These are phyloP conservation scores for Poeciliopsis gracilis DNA, from an alignment of 2,797 vertebrate genomes.

Conservation along the genomic window DNA sequence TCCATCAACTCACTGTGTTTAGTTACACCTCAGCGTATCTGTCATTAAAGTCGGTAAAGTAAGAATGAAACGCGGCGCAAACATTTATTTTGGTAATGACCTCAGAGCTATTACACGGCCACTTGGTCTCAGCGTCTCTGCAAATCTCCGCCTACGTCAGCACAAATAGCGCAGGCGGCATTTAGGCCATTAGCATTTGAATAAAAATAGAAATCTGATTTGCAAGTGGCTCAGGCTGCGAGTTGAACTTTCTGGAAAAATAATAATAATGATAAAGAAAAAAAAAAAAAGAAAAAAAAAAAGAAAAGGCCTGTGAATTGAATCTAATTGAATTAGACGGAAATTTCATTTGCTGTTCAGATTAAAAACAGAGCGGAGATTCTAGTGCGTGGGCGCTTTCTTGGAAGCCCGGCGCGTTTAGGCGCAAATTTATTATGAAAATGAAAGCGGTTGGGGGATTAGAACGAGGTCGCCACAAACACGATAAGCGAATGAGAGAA, in stretches of 20 bases:
- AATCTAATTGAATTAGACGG: constrained; percentile 3
- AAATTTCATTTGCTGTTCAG: constrained; percentile 9
- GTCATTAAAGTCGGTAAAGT: neutral
- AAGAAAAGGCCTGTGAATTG: neutral
- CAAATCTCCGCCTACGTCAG: constrained; percentile 17
- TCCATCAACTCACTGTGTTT: constrained; percentile 4
- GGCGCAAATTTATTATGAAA: constrained; percentile 11
- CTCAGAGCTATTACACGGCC: constrained; percentile 12
- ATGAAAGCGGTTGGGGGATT: constrained; percentile 5
- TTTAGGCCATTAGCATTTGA: constrained; percentile 23
- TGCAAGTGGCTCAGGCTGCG: constrained; percentile 3
- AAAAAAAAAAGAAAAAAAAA: neutral
- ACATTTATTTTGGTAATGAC: constrained; percentile 30
- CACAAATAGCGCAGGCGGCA: constrained; percentile 3
- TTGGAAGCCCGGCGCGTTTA: neutral
- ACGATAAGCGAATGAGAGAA: constrained; percentile 29
- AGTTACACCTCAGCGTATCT: constrained; percentile 1
- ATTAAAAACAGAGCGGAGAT: neutral
- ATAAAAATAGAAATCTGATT: constrained; percentile 16
- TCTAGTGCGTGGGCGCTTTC: neutral
- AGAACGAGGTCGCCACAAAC: constrained; percentile 12
- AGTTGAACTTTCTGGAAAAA: constrained; percentile 7
- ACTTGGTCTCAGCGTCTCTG: constrained; percentile 13
- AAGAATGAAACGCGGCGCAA: neutral
- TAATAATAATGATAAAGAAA: no score